Percentiles rank a stretch among this genome's conserved stretches.
Evolutionary conservation across 2,113 vertebrate genomes (phyloP).

Genomic region (Hydropotes inermis): DNA sequence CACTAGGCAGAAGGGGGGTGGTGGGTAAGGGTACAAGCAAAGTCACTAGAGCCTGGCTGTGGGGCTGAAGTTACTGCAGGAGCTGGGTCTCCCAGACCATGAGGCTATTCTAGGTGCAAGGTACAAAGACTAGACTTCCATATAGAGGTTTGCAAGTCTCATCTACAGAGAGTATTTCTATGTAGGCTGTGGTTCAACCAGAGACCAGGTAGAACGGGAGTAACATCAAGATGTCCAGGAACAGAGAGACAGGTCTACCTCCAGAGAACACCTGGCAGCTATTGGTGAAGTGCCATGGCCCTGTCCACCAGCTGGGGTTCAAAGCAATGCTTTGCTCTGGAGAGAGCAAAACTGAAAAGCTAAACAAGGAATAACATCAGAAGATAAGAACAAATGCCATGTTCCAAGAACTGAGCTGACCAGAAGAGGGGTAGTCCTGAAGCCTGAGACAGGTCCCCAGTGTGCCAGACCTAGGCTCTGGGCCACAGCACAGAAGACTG

Average conservation of each 20-base stretch:
- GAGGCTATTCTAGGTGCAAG: neutral
- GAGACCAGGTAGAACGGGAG: neutral
- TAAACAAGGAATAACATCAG: neutral
- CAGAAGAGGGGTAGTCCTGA: neutral
- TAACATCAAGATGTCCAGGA: neutral
- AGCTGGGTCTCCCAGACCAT: neutral
- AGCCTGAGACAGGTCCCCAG: neutral
- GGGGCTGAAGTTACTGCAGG: neutral
- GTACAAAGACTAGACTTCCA: neutral
- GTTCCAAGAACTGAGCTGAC: neutral
- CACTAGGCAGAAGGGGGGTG: neutral
- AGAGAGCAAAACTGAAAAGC: constrained; percentile 10
- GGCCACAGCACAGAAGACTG: neutral
- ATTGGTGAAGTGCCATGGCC: neutral
- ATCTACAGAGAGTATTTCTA: neutral
- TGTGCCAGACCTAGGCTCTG: neutral
- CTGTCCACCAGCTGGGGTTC: neutral
- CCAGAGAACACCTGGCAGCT: neutral
- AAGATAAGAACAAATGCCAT: neutral
- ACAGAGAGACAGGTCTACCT: neutral
- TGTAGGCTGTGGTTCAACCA: neutral
- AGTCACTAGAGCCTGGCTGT: neutral
- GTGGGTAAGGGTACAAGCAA: neutral
- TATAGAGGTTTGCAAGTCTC: neutral
- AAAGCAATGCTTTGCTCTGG: neutral